These are phyloP conservation scores for Xiphophorus couchianus DNA, from an alignment of 2,113 vertebrate genomes.

Conservation along the genomic window DNA sequence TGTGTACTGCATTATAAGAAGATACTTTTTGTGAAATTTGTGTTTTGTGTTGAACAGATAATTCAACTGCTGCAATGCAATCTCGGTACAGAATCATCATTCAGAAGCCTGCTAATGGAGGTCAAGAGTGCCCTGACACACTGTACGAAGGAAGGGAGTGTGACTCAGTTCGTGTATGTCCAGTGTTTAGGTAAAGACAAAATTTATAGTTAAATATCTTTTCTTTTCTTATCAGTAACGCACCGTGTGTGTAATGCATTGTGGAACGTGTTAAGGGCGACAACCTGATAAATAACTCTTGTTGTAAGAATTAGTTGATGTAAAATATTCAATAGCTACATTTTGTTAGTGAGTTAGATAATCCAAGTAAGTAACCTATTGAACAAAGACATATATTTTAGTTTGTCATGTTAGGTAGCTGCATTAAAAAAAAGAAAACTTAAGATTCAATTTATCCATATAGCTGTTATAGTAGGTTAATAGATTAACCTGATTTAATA, in stretches of 20 bases:
- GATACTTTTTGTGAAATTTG: conserved; percentile 31
- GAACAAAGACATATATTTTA: background rate
- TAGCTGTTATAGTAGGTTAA: background rate
- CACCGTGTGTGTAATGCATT: background rate
- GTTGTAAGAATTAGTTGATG: background rate
- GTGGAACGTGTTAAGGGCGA: background rate
- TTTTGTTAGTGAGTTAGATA: background rate
- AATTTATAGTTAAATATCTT: background rate
- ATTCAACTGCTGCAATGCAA: conserved; percentile 83
- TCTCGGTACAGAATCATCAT: conserved; percentile 89
- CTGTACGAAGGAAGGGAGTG: conserved; percentile 96
- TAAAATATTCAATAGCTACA: background rate
- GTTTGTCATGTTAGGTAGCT: background rate
- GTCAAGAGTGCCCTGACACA: conserved; percentile 93
- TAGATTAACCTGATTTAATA: too few species aligned
- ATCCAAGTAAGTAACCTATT: background rate
- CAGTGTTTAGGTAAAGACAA: conserved; percentile 85
- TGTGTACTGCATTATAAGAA: background rate
- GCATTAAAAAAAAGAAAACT: background rate
- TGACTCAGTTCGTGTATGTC: conserved; percentile 86
- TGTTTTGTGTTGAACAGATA: conserved; percentile 80
- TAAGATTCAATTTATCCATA: background rate
- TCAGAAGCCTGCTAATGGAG: conserved; percentile 86
- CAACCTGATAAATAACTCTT: background rate
- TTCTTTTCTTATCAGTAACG: background rate